Evolutionary conservation across 2,113 vertebrate species (phyloP).

Genomic region (Sprattus sprattus): DNA sequence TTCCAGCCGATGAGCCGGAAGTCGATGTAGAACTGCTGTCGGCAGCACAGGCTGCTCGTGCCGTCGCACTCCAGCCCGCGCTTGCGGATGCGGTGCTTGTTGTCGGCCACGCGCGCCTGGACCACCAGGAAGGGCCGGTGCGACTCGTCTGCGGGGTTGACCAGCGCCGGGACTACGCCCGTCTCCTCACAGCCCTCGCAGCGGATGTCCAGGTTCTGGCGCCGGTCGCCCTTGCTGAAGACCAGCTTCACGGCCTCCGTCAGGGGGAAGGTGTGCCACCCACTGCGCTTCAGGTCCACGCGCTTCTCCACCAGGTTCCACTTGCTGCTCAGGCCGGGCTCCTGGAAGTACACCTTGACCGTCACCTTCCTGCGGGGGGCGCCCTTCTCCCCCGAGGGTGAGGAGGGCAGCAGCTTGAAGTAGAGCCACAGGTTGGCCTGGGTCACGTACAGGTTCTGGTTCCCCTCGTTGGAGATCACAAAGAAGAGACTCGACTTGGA

Average conservation of each 20-base stretch:
- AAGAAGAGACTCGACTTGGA: constrained; percentile 93
- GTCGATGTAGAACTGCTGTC: constrained; percentile 98
- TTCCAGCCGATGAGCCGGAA: constrained; percentile 98
- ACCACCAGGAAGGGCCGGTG: constrained; percentile 94
- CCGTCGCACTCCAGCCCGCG: constrained; percentile 96
- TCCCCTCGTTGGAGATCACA: constrained; percentile 92
- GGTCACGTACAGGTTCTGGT: constrained; percentile 88
- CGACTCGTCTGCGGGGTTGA: constrained; percentile 84
- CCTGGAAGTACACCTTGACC: constrained; percentile 91
- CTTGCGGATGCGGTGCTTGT: constrained; percentile 91
- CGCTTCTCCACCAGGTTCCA: constrained; percentile 93
- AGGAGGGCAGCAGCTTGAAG: constrained; percentile 83
- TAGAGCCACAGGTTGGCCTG: constrained; percentile 97
- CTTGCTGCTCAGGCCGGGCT: constrained; percentile 79
- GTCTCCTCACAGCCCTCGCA: constrained; percentile 87
- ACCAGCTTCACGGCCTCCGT: constrained; percentile 85
- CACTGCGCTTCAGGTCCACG: constrained; percentile 90
- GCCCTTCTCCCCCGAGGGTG: constrained; percentile 80
- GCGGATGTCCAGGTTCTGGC: constrained; percentile 92
- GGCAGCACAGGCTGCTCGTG: constrained; percentile 88
- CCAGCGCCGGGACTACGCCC: constrained; percentile 80
- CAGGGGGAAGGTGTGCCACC: constrained; percentile 94
- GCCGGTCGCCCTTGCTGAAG: constrained; percentile 84
- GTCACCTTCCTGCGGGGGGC: constrained; percentile 81
- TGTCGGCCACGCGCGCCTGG: constrained; percentile 80